phyloP scores from a whole-genome alignment of 2,888 invertebrate genomes.

The Leptopilina syphax region DNA sequence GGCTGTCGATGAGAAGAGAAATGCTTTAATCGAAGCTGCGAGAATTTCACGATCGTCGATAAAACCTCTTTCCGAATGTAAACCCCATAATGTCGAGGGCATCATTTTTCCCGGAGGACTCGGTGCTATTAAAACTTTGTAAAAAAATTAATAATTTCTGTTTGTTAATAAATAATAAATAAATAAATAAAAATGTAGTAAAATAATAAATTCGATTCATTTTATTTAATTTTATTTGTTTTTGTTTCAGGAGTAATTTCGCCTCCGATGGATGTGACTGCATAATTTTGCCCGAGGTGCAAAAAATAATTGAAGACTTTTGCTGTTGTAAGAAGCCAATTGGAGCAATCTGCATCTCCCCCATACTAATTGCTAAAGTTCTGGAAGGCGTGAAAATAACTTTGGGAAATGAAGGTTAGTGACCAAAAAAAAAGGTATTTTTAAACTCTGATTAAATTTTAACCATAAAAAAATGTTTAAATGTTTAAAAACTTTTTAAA shows the following conservation, averaged over 20 bases:
- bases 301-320: conserved; percentile 46
- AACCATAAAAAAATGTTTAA: no score
- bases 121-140: conserved; percentile 44
- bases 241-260: conserved; percentile 31
- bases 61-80: conserved; percentile 41
- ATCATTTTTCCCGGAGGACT: conserved; percentile 46
- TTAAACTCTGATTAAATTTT: no score
- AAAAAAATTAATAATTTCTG: neutral
- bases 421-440: neutral
- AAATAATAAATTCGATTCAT: no score
- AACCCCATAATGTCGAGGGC: conserved; percentile 35
- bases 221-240: neutral
- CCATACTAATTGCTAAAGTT: conserved; percentile 71
- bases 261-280: conserved; percentile 8
- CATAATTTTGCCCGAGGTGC: conserved; percentile 42
- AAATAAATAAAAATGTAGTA: no score
- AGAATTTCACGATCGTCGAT: conserved; percentile 44
- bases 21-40: conserved; percentile 43
- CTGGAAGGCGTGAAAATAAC: conserved; percentile 73
- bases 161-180: no score
- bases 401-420: conserved; percentile 73
- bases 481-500: no score
- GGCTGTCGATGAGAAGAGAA: conserved; percentile 40
- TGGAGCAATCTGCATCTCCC: conserved; percentile 47
- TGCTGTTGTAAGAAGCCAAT: conserved; percentile 44